A percentile compares a stretch with the other conserved stretches of the same genome.
Evolutionary conservation across 2,113 vertebrate species (phyloP).

Genomic region (Atractosteus spatula): DNA sequence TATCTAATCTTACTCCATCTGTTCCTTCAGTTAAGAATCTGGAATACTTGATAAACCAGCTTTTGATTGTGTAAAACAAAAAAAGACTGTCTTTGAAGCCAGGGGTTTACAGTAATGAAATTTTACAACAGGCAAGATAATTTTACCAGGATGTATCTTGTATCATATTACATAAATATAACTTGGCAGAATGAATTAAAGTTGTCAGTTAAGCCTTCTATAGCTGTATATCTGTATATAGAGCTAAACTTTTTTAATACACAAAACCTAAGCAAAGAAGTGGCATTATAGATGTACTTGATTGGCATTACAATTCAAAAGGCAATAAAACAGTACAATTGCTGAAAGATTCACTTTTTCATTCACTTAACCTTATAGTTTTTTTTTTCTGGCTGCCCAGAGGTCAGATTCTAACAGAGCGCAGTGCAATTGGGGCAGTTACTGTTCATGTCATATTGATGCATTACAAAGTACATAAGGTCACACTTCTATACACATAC

Average conservation of each 20-base stretch:
- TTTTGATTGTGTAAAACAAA: constrained; percentile 24
- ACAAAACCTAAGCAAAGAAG: constrained; percentile 30
- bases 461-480: constrained; percentile 87
- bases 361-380: constrained; percentile 67
- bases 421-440: constrained; percentile 83
- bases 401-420: constrained; percentile 71
- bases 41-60: constrained; percentile 29
- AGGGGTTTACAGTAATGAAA: constrained; percentile 29
- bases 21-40: constrained; percentile 16
- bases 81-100: constrained; percentile 17
- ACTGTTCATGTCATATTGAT: constrained; percentile 92
- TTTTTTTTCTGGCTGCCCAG: constrained; percentile 63
- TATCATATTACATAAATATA: constrained; percentile 42
- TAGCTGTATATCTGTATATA: constrained; percentile 22
- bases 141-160: constrained; percentile 30
- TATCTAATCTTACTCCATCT: constrained; percentile 38
- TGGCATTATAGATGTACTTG: constrained; percentile 42
- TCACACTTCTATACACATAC: constrained; percentile 96
- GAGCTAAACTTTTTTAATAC: constrained; percentile 33
- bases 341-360: constrained; percentile 57
- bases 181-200: constrained; percentile 36
- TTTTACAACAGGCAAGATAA: constrained; percentile 45
- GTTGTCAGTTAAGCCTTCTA: constrained; percentile 29
- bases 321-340: constrained; percentile 42
- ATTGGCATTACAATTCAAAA: constrained; percentile 22